These are phyloP conservation scores for Alaudala cheleensis DNA, from an alignment of 2,113 vertebrate species.

Conservation along the genomic window DNA sequence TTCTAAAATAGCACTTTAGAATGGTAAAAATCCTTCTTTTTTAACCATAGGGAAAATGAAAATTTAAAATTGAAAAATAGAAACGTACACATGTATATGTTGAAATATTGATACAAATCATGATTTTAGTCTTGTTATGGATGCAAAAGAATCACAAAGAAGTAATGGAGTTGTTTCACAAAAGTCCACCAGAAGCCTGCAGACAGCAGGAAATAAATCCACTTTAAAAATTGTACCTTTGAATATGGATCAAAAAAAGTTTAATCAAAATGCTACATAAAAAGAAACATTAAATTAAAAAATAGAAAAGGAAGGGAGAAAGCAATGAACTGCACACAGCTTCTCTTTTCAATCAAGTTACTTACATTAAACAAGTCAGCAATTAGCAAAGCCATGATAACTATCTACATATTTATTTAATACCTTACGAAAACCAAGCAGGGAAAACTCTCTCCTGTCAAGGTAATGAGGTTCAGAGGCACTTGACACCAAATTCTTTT, in stretches of 20 bases:
- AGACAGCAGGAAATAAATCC: background rate
- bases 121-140: background rate
- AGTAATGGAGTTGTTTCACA: fast-evolving
- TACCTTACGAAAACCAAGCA: background rate
- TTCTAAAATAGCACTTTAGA: background rate
- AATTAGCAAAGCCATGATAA: background rate
- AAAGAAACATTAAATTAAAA: background rate
- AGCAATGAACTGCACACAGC: background rate
- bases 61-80: background rate
- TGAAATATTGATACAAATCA: background rate
- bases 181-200: background rate
- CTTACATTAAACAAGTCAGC: background rate
- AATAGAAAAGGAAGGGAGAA: background rate
- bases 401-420: background rate
- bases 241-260: background rate
- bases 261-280: background rate
- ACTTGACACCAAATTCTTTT: background rate
- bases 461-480: background rate
- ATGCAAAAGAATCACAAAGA: background rate
- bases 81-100: background rate
- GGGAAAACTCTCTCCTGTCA: background rate
- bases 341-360: background rate
- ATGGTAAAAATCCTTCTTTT: background rate
- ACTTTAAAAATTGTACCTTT: background rate
- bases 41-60: background rate